Percentiles rank a stretch among this genome's conserved stretches.
Evolutionary conservation across 2,888 invertebrate genomes (phyloP).

Genomic region (Nowickia ferox): DNA sequence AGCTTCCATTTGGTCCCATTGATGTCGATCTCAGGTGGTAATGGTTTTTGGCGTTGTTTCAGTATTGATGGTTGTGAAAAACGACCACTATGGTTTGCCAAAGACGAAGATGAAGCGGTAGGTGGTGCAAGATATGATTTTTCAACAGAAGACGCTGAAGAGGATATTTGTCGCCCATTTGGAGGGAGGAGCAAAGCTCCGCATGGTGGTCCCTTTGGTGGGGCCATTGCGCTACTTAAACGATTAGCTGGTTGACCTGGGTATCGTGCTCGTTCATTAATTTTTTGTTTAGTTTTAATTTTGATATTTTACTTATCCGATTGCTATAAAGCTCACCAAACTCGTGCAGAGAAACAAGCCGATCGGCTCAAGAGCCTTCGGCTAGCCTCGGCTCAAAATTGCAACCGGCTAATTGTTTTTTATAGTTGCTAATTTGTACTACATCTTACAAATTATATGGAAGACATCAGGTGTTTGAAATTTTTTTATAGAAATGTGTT

Average conservation of each 20-base stretch:
- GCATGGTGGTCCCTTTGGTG: constrained; percentile 85
- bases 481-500: too few species aligned
- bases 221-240: constrained; percentile 85
- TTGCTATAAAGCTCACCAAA: too few species aligned
- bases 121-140: constrained; percentile 79
- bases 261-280: constrained; percentile 86
- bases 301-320: too few species aligned
- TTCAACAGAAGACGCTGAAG: constrained; percentile 69
- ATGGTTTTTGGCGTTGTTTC: constrained; percentile 78
- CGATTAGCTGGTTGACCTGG: constrained; percentile 86
- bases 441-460: too few species aligned
- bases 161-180: constrained; percentile 78
- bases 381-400: too few species aligned
- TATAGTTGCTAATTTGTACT: too few species aligned
- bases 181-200: constrained; percentile 79
- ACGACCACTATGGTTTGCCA: constrained; percentile 78
- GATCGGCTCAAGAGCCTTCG: too few species aligned
- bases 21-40: constrained; percentile 76
- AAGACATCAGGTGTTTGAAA: too few species aligned
- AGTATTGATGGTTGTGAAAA: constrained; percentile 79
- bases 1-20: too few species aligned
- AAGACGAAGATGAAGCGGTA: constrained; percentile 73
- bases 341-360: too few species aligned
- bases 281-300: too few species aligned
- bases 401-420: too few species aligned